phyloP scores from a whole-genome alignment of 2,888 invertebrate genomes.

The Candidula unifasciata region DNA sequence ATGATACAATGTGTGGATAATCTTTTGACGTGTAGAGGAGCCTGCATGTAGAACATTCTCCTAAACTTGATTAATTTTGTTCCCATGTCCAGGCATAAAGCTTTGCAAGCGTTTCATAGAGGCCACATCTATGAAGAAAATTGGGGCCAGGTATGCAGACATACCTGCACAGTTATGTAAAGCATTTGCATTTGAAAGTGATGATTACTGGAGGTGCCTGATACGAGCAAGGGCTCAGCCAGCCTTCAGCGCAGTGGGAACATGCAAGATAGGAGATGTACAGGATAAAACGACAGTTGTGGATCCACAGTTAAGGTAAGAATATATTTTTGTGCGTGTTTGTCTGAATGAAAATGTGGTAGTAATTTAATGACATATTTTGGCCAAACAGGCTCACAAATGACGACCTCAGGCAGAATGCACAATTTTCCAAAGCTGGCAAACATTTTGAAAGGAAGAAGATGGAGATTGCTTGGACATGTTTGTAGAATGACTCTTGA shows the following conservation, averaged over 20 bases:
- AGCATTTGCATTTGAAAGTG: slow-evolving; percentile 52
- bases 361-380: no score
- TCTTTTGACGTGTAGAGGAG: not conserved
- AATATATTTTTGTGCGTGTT: not conserved
- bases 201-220: slow-evolving; percentile 60
- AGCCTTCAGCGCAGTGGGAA: slow-evolving; percentile 84
- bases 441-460: no score
- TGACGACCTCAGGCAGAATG: no score
- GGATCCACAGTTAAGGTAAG: slow-evolving; percentile 80
- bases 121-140: slow-evolving; percentile 51
- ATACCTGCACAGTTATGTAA: slow-evolving; percentile 38
- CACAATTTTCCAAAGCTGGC: no score
- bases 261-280: slow-evolving; percentile 83
- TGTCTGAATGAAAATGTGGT: not conserved
- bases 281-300: slow-evolving; percentile 82
- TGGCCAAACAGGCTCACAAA: no score
- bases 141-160: slow-evolving; percentile 50
- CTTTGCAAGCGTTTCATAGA: slow-evolving; percentile 46
- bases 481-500: no score
- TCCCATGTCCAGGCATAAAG: slow-evolving; percentile 43
- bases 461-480: no score
- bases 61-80: not conserved
- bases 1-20: no score
- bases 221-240: slow-evolving; percentile 54
- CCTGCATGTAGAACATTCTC: not conserved